Conservation (phyloP, 2,797 vertebrate species). For the Ibycter americanus region DNA sequence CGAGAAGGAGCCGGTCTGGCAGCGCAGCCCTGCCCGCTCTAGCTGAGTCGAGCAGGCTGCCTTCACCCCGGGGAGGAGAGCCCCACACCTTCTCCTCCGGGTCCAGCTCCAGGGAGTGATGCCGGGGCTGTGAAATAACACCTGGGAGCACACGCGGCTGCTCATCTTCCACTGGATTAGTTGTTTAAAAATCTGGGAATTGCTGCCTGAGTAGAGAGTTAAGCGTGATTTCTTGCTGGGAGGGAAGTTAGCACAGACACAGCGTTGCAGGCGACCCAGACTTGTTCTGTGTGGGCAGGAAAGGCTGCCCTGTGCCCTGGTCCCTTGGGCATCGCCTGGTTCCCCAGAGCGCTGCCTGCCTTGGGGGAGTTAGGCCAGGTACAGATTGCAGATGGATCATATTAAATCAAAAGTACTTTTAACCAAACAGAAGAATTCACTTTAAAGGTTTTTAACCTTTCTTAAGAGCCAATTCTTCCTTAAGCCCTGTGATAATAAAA, state of each 20-base stretch:
- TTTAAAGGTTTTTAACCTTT: conserved; percentile 75
- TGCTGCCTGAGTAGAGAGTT: neutral
- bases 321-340: neutral
- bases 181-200: neutral
- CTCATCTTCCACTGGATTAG: neutral
- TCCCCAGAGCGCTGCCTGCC: neutral
- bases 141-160: accelerated
- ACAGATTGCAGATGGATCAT: conserved; percentile 46
- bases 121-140: neutral
- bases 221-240: neutral
- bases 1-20: neutral
- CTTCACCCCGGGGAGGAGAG: neutral
- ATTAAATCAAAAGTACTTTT: conserved; percentile 70
- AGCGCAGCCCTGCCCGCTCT: neutral
- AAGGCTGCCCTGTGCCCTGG: neutral
- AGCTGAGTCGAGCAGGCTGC: neutral
- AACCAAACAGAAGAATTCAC: conserved; percentile 73
- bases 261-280: neutral
- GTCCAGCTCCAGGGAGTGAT: neutral
- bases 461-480: conserved; percentile 68
- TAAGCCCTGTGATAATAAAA: conserved; percentile 67
- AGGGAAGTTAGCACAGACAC: neutral
- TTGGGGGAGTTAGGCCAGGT: neutral
- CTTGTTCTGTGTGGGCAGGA: neutral
- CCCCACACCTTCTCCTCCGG: neutral